Evolutionary conservation across 2,113 vertebrate species (phyloP), one percentile per base, ranked within the genome.

Genomic region (Malaclemys terrapin): DNA sequence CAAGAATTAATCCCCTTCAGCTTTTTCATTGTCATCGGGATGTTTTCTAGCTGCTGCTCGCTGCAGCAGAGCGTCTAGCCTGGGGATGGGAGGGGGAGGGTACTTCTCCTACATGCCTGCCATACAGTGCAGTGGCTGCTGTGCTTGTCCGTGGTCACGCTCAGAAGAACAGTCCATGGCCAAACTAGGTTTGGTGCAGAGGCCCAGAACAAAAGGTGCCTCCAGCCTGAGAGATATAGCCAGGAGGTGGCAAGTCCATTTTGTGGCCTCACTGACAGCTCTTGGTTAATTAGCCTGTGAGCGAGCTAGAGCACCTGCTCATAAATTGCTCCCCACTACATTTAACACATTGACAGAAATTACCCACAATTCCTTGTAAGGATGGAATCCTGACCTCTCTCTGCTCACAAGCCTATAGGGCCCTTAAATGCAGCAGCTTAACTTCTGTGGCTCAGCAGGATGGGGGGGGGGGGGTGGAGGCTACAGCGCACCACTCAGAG

Each of bases 371-470:
- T 54, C n/a, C 38, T 38, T 42, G 4, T 22, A 7, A 75, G 59
- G 10, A 50, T 45, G n/a, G 47, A 35, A 76, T 88, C 35, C 35
- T 52, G n/a, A 20, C 59, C 69, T 10, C n/a, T 75, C 38, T 75
- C 69, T 75, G 72, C 42, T 22, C 82, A 65, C 85, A 9, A 5
- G 13, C 31, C 76, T 52, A 16, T 16, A 38, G 17, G 4, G 50
- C 14, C 22, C 12, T 27, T 76, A 62, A 50, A 47, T 72, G 56
- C 20, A 93, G 25, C 24, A 80, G 56, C 65, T 84, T 80, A 80
- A 12, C 22, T 3, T 42, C 1, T 0, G 0, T 3, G 1, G 8
- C 24, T 1, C 4, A 75, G 8, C 14, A 10, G 1, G 31, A 29
- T 13, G 69, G 3, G 69, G 29, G 13, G 13, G 69, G 3, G 69